These are phyloP conservation scores for Drosophila kuntzei DNA, from an alignment of 2,888 invertebrate genomes.

Conservation along the genomic window DNA sequence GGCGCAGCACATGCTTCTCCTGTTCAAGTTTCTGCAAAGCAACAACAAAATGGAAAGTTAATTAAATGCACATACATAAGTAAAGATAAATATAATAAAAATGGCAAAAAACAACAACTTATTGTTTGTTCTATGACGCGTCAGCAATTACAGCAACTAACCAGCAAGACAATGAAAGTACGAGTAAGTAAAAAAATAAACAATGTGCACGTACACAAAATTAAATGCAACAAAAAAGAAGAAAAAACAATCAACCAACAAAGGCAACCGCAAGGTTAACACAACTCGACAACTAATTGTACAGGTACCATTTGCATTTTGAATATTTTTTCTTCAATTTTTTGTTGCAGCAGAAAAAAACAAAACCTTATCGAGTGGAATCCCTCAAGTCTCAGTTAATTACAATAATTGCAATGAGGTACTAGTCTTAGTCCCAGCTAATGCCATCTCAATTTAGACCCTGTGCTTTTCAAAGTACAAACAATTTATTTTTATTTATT, in stretches of 20 bases:
- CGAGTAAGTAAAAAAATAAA: conserved; percentile 36
- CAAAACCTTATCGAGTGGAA: conserved; percentile 32
- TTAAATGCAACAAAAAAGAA: conserved; percentile 29
- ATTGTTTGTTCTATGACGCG: conserved; percentile 68
- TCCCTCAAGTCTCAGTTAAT: conserved; percentile 37
- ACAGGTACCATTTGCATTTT: conserved; percentile 61
- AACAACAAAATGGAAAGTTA: conserved; percentile 56
- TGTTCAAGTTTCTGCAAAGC: conserved; percentile 93
- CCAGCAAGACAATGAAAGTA: conserved; percentile 64
- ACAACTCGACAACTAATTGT: conserved; percentile 56
- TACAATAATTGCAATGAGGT: conserved; percentile 29
- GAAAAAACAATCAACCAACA: conserved; percentile 40
- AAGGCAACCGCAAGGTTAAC: conserved; percentile 72
- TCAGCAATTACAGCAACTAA: conserved; percentile 51
- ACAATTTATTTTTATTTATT: too few species aligned
- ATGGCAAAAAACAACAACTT: conserved; percentile 10
- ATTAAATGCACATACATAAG: conserved; percentile 41
- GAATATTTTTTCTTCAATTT: conserved; percentile 26
- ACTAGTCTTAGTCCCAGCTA: not conserved
- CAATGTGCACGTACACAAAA: conserved; percentile 66
- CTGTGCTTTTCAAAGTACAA: not conserved
- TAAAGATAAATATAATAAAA: conserved; percentile 1
- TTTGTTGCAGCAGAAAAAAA: conserved; percentile 18
- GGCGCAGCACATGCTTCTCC: conserved; percentile 94
- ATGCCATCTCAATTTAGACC: conserved; percentile 10